Conservation (phyloP, 2,888 invertebrate genomes). For the Chrysomela aeneicollis region DNA sequence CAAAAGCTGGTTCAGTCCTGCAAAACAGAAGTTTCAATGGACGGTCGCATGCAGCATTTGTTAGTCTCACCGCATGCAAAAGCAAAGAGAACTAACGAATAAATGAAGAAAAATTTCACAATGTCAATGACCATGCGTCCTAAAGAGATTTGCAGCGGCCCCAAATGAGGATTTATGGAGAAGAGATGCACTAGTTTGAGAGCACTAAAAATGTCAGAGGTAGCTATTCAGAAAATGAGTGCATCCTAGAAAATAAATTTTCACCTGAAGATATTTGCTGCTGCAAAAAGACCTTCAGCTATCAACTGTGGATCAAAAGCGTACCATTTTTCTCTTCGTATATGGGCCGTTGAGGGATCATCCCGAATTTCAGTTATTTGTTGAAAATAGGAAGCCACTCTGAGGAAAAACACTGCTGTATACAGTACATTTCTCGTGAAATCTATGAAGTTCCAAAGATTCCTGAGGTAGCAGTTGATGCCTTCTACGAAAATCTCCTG, state of each 20-base stretch:
- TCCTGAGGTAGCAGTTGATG: constrained; percentile 83
- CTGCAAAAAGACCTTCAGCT: constrained; percentile 92
- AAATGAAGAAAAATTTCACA: constrained; percentile 95
- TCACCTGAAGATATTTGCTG: constrained; percentile 90
- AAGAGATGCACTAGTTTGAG: constrained; percentile 95
- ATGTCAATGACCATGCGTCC: constrained; percentile 95
- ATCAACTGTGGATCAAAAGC: constrained; percentile 94
- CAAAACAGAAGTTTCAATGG: neutral
- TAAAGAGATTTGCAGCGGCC: constrained; percentile 93
- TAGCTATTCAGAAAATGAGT: neutral
- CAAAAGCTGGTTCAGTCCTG: constrained; percentile 84
- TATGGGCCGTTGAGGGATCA: constrained; percentile 75
- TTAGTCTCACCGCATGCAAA: constrained; percentile 87
- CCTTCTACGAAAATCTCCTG: constrained; percentile 90
- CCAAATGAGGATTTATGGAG: constrained; percentile 95
- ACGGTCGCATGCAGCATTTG: neutral
- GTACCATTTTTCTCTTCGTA: constrained; percentile 87
- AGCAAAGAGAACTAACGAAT: constrained; percentile 90
- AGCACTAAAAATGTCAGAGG: constrained; percentile 66
- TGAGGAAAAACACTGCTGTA: constrained; percentile 73
- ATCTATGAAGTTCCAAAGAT: constrained; percentile 98
- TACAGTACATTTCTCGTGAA: constrained; percentile 91
- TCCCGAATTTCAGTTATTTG: constrained; percentile 73
- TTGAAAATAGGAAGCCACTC: constrained; percentile 77
- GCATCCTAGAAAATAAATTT: neutral